Percentiles rank a stretch among this genome's conserved stretches.
phyloP scores from a whole-genome alignment of 2,113 vertebrate genomes.

The Eubucco bourcierii region DNA sequence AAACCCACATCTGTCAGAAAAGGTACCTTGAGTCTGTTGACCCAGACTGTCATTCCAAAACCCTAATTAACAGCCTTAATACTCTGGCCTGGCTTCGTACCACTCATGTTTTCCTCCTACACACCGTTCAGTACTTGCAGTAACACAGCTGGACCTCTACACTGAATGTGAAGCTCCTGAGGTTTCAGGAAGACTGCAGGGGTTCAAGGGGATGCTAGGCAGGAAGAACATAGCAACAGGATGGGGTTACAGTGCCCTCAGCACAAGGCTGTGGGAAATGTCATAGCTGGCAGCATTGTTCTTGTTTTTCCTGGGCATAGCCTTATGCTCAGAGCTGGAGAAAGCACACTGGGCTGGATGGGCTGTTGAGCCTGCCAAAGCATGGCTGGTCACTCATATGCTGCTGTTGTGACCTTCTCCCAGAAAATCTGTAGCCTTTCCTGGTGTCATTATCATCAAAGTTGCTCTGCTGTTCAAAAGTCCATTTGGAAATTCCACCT shows the following conservation, averaged over 20 bases:
- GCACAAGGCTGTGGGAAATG: background rate
- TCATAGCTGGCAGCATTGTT: background rate
- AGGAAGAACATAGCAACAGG: background rate
- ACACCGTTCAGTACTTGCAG: background rate
- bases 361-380: background rate
- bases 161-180: accelerated
- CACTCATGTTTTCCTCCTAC: background rate
- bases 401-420: background rate
- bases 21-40: background rate
- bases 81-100: background rate
- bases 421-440: background rate
- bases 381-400: accelerated
- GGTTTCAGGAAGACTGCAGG: background rate
- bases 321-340: background rate
- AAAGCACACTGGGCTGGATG: background rate
- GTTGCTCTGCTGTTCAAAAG: background rate
- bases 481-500: background rate
- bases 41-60: constrained; percentile 30
- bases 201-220: background rate
- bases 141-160: background rate
- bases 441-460: background rate
- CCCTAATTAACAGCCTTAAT: constrained; percentile 27
- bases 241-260: background rate
- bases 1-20: constrained; percentile 19
- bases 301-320: background rate